Conservation (phyloP, 2,113 vertebrate genomes). For the Felis chaus region DNA sequence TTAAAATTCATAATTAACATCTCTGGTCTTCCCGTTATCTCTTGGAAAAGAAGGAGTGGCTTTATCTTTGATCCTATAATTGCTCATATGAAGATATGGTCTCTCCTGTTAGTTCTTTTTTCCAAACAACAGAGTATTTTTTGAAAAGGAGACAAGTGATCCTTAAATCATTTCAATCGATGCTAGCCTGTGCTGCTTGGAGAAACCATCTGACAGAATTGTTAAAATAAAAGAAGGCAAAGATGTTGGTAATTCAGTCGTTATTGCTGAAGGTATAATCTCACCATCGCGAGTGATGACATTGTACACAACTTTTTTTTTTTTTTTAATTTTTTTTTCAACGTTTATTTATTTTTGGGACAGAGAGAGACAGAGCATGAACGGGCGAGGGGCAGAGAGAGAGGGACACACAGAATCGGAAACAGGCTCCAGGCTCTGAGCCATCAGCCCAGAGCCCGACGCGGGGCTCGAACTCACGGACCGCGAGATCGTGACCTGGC, state of each 20-base stretch:
- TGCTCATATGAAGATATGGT: neutral
- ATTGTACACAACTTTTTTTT: neutral
- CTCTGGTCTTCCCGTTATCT: neutral
- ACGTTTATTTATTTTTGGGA: too few relatives aligned
- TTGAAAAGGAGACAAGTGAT: neutral
- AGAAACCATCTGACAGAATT: neutral
- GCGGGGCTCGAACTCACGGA: too few relatives aligned
- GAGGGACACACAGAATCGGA: too few relatives aligned
- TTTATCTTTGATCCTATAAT: neutral
- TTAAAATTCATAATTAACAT: neutral
- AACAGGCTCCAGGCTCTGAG: too few relatives aligned
- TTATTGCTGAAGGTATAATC: neutral
- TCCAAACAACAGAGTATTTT: neutral
- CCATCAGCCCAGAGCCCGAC: too few relatives aligned
- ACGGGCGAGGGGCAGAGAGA: too few relatives aligned
- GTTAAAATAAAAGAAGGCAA: neutral
- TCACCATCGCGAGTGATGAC: neutral
- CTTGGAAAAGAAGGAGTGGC: neutral
- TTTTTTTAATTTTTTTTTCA: too few relatives aligned
- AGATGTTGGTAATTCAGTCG: neutral
- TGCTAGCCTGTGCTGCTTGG: neutral
- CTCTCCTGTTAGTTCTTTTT: neutral
- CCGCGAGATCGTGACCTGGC: too few relatives aligned
- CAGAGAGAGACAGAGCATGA: too few relatives aligned
- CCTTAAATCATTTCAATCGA: neutral